Evolutionary conservation across 2,113 vertebrate species (phyloP), one percentile per base, ranked within the genome.

Genomic region (Gymnorhina tibicen): DNA sequence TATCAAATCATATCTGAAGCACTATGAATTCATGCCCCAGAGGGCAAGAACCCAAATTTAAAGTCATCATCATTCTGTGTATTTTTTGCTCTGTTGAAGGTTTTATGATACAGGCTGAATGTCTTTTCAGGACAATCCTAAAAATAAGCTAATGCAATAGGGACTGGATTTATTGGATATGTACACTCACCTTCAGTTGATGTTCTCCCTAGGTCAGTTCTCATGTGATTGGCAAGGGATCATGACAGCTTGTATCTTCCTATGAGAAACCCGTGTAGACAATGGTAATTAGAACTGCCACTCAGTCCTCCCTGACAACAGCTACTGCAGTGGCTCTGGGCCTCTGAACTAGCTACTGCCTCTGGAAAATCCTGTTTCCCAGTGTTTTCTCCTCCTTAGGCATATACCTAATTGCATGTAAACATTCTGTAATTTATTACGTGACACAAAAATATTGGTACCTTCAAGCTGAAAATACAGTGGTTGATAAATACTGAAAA

Each of bases 211-310:
- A 86, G 97, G 97, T 98, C 96, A 97, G 81, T 94, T 97, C 94
- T 97, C 85, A 76, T 96, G 95, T 98, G 98, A 98, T 97, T 98
- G 97, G 97, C 97, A 98, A 97, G 94, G 88, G 89, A 95, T 95
- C 42, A 8, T 98, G 98, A 98, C 97, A 98, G 97, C 95, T 98
- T 81, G 91, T 95, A 94, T 75, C 86, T 97, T 97, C 94, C 85
- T 94, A 94, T 93, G 94, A 97, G 96, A 91, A 97, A 92, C 93
- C 93, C 83, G 87, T 85, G 87, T 62, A 98, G 97, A 98, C 97
- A 96, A 92, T 86, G 97, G 97, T 97, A 98, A 98, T 98, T 98
- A 98, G 98, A 96, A 97, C 97, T 98, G 97, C 96, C 98, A 98
- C 93, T 98, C 98, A 98, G 95, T 55, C 86, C 94, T 92, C 88